A percentile compares a stretch with the other conserved stretches of the same genome.
phyloP scores from a whole-genome alignment of 2,888 invertebrate species.

The Drosophila acutilabella region DNA sequence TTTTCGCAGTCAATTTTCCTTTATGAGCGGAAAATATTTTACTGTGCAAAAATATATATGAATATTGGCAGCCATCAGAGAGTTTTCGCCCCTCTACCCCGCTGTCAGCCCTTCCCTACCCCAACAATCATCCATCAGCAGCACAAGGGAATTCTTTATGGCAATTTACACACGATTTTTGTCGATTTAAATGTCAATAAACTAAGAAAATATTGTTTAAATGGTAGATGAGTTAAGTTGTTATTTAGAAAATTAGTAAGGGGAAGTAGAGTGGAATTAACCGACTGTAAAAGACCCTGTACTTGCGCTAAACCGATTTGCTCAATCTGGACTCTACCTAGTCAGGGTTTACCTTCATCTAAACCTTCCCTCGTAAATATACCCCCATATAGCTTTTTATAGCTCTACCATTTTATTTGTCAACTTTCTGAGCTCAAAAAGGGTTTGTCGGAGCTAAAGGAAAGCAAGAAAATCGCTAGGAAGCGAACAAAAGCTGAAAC shows the following conservation, averaged over 20 bases:
- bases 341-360: too few species aligned
- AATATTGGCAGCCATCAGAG: slow-evolving; percentile 63
- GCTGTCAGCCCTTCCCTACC: too few species aligned
- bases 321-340: neutral
- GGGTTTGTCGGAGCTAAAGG: neutral
- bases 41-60: slow-evolving; percentile 73
- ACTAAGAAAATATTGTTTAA: neutral
- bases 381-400: neutral
- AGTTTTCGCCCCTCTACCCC: too few species aligned
- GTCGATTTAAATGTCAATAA: neutral
- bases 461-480: slow-evolving; percentile 15
- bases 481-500: slow-evolving; percentile 17
- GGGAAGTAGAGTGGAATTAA: too few species aligned
- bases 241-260: neutral
- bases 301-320: too few species aligned
- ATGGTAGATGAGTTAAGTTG: neutral
- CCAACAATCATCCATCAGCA: neutral
- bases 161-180: slow-evolving; percentile 1
- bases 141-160: neutral
- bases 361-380: too few species aligned
- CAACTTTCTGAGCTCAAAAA: slow-evolving; percentile 1
- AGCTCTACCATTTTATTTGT: neutral
- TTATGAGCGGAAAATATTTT: slow-evolving; percentile 78
- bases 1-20: slow-evolving; percentile 82
- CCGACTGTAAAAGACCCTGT: too few species aligned